Conservation (phyloP, 2,797 vertebrate species). For the Sebastes itinus region DNA sequence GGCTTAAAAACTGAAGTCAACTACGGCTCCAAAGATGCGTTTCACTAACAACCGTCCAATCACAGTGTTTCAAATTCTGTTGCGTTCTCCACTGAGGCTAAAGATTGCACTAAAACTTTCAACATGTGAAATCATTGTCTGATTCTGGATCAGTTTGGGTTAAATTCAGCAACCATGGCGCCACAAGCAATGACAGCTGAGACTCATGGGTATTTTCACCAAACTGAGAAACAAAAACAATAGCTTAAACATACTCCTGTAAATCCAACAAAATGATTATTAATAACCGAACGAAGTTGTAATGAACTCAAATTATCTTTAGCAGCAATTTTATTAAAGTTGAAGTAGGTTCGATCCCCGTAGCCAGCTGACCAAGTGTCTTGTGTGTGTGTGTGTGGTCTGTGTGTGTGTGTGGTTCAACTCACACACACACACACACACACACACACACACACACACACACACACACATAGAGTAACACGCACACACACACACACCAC, state of each 20-base stretch:
- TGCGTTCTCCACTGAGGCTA: not conserved
- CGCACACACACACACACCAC: too few species aligned
- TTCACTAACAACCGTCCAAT: not conserved
- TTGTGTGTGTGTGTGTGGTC: slow-evolving; percentile 27
- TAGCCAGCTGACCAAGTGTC: not conserved
- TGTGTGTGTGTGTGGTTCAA: slow-evolving; percentile 27
- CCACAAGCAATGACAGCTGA: not conserved
- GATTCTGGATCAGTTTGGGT: not conserved
- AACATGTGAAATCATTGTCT: not conserved
- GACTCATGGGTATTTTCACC: not conserved
- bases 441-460: too few species aligned
- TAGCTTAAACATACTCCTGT: not conserved
- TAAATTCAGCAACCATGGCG: not conserved
- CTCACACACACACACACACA: not conserved
- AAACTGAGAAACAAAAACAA: not conserved
- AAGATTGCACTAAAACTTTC: not conserved
- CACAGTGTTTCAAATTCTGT: not conserved
- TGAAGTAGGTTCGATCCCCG: not conserved
- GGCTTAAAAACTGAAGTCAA: not conserved
- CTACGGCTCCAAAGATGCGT: not conserved
- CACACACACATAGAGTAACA: too few species aligned
- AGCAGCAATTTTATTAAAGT: not conserved
- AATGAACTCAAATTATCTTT: not conserved
- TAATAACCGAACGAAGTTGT: not conserved
- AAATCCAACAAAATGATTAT: not conserved